Evolutionary conservation across 1,140 invertebrate species (phyloP).

Genomic region (Telenomus remus): DNA sequence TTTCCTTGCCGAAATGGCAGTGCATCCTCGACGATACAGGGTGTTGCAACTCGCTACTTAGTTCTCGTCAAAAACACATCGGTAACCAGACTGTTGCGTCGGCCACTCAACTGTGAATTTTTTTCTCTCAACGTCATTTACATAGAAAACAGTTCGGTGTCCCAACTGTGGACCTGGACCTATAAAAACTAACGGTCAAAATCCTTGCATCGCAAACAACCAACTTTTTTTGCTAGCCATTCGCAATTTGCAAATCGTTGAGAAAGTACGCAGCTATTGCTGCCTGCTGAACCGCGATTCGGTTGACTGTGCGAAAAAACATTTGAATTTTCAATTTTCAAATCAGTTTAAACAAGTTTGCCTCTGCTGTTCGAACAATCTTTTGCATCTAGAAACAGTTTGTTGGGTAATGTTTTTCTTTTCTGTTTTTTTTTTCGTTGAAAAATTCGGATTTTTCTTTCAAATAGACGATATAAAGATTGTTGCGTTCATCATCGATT

Average conservation of each 20-base stretch:
- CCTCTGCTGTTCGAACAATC: not conserved
- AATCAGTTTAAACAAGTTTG: not conserved
- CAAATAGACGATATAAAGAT: too few relatives aligned
- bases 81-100: constrained; percentile 49
- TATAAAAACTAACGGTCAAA: constrained; percentile 25
- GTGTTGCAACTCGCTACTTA: constrained; percentile 36
- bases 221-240: not conserved
- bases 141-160: constrained; percentile 35
- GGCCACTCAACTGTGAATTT: constrained; percentile 40
- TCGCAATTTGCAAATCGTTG: too few relatives aligned
- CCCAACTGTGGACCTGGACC: constrained; percentile 6
- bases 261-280: too few relatives aligned
- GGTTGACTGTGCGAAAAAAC: too few relatives aligned
- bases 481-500: too few relatives aligned
- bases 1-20: constrained; percentile 46
- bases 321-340: too few relatives aligned
- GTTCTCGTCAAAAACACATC: constrained; percentile 53
- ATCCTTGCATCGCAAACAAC: constrained; percentile 23
- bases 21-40: constrained; percentile 26
- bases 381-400: not conserved
- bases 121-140: constrained; percentile 46
- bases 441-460: too few relatives aligned
- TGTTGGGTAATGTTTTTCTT: not conserved
- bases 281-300: too few relatives aligned
- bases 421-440: not conserved